These are phyloP conservation scores for Anadara kagoshimensis DNA, from an alignment of 1,140 invertebrate species.

Conservation along the genomic window DNA sequence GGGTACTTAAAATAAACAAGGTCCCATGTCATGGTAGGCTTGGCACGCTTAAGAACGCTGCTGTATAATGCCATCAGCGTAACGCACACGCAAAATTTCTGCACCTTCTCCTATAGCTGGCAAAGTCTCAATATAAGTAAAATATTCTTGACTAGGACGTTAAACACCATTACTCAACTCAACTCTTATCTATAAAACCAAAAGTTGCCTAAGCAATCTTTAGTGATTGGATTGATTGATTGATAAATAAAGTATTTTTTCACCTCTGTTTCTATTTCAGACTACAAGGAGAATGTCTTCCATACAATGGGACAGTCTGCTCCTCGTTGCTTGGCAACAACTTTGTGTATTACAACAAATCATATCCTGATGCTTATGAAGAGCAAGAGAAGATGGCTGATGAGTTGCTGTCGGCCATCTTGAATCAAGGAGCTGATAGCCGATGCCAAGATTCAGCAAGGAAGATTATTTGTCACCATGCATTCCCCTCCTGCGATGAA, in stretches of 20 bases:
- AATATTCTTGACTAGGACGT: too few species aligned
- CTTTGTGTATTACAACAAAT: slow-evolving; percentile 54
- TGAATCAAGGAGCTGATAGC: slow-evolving; percentile 81
- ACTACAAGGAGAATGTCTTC: slow-evolving; percentile 83
- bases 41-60: too few species aligned
- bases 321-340: slow-evolving; percentile 80
- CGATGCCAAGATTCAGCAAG: slow-evolving; percentile 88
- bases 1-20: too few species aligned
- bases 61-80: too few species aligned
- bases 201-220: too few species aligned
- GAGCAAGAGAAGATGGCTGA: slow-evolving; percentile 31
- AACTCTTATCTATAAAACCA: too few species aligned
- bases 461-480: slow-evolving; percentile 91
- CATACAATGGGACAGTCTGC: slow-evolving; percentile 92
- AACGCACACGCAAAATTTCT: too few species aligned
- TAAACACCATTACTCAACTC: too few species aligned
- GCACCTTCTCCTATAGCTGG: too few species aligned
- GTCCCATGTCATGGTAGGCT: too few species aligned
- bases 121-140: too few species aligned
- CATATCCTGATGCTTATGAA: slow-evolving; percentile 38
- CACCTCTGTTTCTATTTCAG: slow-evolving; percentile 32
- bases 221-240: too few species aligned
- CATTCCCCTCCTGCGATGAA: slow-evolving; percentile 89
- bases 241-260: not conserved
- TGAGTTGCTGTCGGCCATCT: slow-evolving; percentile 78